Base-by-base conservation (phyloP, 2,113 vertebrate genomes). In the Meleagris gallopavo region DNA sequence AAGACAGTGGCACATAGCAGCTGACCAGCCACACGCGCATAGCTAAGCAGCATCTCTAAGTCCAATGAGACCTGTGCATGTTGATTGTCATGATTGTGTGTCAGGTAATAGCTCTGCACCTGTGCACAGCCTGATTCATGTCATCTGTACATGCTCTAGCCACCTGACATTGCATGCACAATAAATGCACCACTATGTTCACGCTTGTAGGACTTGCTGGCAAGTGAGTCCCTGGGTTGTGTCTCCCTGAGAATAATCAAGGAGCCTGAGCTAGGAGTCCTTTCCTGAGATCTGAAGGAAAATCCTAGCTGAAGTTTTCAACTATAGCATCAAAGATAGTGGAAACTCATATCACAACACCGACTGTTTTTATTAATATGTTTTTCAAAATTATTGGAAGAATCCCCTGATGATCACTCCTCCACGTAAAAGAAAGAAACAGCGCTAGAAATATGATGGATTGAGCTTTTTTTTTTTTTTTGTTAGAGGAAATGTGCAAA, bases 131-230 rank as follows among this genome's bases (percentile, higher is more conserved):
- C 54, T 57, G 52, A 34, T 62, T 67, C 14, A 4, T 13, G 17
- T 55, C 67, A 74, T 67, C 69, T 36, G 34, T 36, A 24, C 20
- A 2, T 19, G 16, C 30, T 57, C n/a, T 45, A 62, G 13, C 40
- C 52, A 57, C 58, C 50, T 52, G 27, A 21, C 40, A 46, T 71
- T 55, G 34, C 0, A 0, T 7, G 9, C 20, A 32, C 27, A 36
- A 12, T 34, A 55, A 62, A 57, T 64, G 34, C 40, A n/a, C 69
- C 11, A 8, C 36, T 29, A 9, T 1, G 1, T n/a, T 62, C 11
- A 7, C 71, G 45, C 41, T 10, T 38, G 30, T 54, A 15, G 38
- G 19, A 15, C 27, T 66, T 22, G 32, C 8, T 34, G 29, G 10
- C 34, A 69, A 58, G 20, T 36, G 27, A 87, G 16, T 55, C n/a